Base-by-base conservation (phyloP, 2,797 vertebrate genomes). In the Crypturellus tataupa region DNA sequence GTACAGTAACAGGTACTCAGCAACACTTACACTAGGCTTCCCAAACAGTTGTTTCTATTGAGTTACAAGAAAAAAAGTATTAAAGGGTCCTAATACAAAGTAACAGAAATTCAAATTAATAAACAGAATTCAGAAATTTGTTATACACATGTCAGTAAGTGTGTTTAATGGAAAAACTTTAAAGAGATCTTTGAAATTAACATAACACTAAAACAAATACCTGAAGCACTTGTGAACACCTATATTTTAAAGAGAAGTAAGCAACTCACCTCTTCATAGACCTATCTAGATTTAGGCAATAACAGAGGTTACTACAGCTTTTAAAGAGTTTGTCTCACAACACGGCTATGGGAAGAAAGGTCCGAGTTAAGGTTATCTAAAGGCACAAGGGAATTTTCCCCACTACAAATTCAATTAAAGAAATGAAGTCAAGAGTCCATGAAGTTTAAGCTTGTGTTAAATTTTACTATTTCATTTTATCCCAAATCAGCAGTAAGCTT, bases 341-440 rank as follows among this genome's bases (percentile, higher is more conserved):
- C 5, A 35, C 12, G 37, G 14, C 11, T 63, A 37, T 6, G 19
- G 33, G 49, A 88, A 84, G 42, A 80, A 56, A 92, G 68, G 49
- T 72, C 67, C 90, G 42, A 82, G 18, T 47, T 70, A 72, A 85
- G 33, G 75, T 68, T 93, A 92, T 60, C 56, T 82, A 85, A 90
- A 94, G 11, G 62, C 24, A 63, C 10, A 31, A 10, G 7, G n/a
- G 27, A 78, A 70, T 40, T 93, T 94, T 80, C 46, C 49, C 49
- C 81, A 77, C 73, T 89, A 65, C 33, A 68, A 87, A 63, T 62
- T 79, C 56, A 76, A 58, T 65, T 81, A 80, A 89, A 82, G 35
- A 90, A 85, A 73, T 67, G 25, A 85, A 82, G 46, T 6, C 35
- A 82, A 89, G 51, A 87, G 67, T 3, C 11, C 25, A 56, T 7